Evolutionary conservation across 2,888 invertebrate species (phyloP).

Genomic region (Pogonocherus hispidulus): DNA sequence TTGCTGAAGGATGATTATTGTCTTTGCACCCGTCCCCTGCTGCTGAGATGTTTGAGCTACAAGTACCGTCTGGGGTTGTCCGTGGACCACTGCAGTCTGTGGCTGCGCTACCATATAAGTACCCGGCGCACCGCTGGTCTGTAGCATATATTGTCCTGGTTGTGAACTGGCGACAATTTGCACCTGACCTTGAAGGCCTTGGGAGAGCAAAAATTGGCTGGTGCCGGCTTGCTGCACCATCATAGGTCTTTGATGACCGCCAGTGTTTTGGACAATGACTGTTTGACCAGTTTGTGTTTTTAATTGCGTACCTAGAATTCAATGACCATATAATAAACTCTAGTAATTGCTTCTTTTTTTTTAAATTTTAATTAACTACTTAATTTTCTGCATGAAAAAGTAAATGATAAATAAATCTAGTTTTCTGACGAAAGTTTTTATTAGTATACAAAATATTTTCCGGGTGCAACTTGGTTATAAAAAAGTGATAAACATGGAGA

Average conservation of each 20-base stretch:
- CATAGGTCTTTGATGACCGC: slow-evolving; percentile 62
- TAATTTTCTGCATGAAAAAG: no score
- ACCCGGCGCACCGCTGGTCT: slow-evolving; percentile 72
- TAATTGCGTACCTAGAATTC: slow-evolving; percentile 59
- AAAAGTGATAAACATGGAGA: no score
- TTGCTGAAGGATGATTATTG: slow-evolving; percentile 80
- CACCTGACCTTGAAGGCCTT: slow-evolving; percentile 66
- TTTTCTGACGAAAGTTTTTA: no score
- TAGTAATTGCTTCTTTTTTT: no score
- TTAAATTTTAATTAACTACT: no score
- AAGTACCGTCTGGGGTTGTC: slow-evolving; percentile 76
- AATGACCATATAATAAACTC: background rate
- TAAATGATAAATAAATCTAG: no score
- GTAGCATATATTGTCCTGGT: slow-evolving; percentile 71
- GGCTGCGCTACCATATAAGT: slow-evolving; percentile 78
- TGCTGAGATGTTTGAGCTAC: slow-evolving; percentile 79
- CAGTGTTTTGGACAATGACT: slow-evolving; percentile 66
- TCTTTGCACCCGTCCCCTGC: slow-evolving; percentile 76
- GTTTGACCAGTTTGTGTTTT: slow-evolving; percentile 65
- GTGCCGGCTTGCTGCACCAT: slow-evolving; percentile 62
- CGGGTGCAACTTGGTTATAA: no score
- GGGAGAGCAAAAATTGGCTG: slow-evolving; percentile 64
- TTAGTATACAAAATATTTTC: no score
- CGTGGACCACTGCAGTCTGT: slow-evolving; percentile 73
- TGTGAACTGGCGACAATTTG: slow-evolving; percentile 68